Percentiles rank a stretch among this genome's conserved stretches.
Evolutionary conservation across 2,797 vertebrate genomes (phyloP).

Genomic region (Crypturellus tataupa): DNA sequence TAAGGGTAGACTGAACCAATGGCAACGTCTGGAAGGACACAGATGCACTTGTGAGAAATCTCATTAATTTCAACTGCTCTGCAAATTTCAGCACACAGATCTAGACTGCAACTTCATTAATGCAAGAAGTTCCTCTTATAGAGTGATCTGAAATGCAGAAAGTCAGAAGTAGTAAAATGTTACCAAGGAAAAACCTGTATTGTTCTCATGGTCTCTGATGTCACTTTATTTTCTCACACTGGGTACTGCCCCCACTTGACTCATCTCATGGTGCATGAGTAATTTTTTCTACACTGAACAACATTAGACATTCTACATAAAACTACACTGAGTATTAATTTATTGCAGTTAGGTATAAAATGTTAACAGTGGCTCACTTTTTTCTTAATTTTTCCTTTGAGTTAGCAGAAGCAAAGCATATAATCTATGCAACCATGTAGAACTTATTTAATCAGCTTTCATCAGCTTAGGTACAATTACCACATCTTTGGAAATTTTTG

Average conservation of each 20-base stretch:
- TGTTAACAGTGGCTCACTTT: neutral
- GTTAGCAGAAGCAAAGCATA: neutral
- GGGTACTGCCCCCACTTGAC: neutral
- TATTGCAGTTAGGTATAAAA: neutral
- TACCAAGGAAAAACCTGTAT: neutral
- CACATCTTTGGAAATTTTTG: neutral
- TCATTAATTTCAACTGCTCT: slow-evolving; percentile 43
- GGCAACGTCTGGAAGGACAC: neutral
- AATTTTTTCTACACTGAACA: neutral
- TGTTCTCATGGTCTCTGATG: neutral
- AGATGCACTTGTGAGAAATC: slow-evolving; percentile 25
- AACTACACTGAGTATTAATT: neutral
- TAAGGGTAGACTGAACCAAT: neutral
- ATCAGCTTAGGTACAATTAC: neutral
- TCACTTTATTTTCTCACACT: neutral
- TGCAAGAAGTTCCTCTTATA: neutral
- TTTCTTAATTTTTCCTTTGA: neutral
- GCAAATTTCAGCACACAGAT: neutral
- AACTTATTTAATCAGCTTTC: neutral
- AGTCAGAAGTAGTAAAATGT: neutral
- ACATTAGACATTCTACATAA: neutral
- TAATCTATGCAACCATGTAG: neutral
- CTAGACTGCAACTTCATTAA: slow-evolving; percentile 25
- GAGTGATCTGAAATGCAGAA: neutral
- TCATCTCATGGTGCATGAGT: neutral